phyloP scores from a whole-genome alignment of 2,113 vertebrate species.

The Clupea harengus region DNA sequence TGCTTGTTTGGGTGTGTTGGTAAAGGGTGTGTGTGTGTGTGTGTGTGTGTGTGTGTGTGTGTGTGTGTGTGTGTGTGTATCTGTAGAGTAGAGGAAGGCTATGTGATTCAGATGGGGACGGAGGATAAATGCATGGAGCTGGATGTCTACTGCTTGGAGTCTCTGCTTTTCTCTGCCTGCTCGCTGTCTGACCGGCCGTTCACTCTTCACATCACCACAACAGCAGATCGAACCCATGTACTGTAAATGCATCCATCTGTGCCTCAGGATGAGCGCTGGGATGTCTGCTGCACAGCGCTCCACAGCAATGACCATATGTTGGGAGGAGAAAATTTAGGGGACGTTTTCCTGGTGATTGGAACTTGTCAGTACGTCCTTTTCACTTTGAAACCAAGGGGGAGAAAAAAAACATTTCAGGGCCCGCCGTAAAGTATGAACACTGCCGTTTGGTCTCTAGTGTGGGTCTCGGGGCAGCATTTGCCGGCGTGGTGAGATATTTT shows the following conservation, averaged over 20 bases:
- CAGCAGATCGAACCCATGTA: slow-evolving; percentile 11
- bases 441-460: neutral
- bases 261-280: neutral
- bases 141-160: neutral
- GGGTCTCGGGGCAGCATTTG: slow-evolving; percentile 38
- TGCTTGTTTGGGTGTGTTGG: too few species aligned
- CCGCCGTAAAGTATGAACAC: neutral
- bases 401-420: neutral
- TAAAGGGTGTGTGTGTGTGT: slow-evolving; percentile 11
- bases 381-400: neutral
- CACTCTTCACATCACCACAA: neutral
- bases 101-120: neutral
- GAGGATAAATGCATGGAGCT: neutral
- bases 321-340: neutral
- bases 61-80: neutral
- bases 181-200: neutral
- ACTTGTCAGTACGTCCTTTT: slow-evolving; percentile 13
- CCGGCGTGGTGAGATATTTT: slow-evolving; percentile 30
- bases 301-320: neutral
- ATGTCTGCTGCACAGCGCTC: neutral
- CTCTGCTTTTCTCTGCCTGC: neutral
- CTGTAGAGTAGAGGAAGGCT: neutral
- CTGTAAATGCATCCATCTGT: slow-evolving; percentile 9
- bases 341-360: neutral
- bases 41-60: too few species aligned